A percentile compares a stretch with the other conserved stretches of the same genome.
These are phyloP conservation scores for Ctenopoma multispine DNA, from an alignment of 2,797 vertebrate genomes.

Conservation along the genomic window DNA sequence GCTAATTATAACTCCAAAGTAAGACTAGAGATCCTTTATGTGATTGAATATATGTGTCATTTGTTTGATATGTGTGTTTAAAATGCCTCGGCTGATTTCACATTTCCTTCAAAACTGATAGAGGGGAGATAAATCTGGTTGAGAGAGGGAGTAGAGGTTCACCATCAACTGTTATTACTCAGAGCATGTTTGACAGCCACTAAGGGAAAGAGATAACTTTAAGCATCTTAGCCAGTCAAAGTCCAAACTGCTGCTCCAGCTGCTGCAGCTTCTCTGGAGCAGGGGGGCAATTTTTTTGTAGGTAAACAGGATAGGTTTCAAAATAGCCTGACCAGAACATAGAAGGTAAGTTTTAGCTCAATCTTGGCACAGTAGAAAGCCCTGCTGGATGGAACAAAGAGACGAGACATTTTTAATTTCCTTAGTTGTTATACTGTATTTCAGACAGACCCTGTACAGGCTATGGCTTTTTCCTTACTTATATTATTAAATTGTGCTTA, in stretches of 20 bases:
- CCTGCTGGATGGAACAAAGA: constrained; percentile 4
- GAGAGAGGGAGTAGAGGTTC: constrained; percentile 31
- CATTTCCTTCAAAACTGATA: constrained; percentile 5
- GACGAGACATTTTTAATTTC: background rate
- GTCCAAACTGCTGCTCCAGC: constrained; percentile 61
- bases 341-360: too few species aligned
- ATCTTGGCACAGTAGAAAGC: too few species aligned
- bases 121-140: constrained; percentile 26
- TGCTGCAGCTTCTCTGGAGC: constrained; percentile 53
- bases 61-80: too few species aligned
- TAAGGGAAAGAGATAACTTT: constrained; percentile 46
- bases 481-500: background rate
- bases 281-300: constrained; percentile 47
- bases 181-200: constrained; percentile 62
- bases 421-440: background rate
- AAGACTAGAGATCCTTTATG: constrained; percentile 26
- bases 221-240: constrained; percentile 43
- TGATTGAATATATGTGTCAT: too few species aligned
- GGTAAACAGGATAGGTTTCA: constrained; percentile 34
- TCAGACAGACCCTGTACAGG: background rate
- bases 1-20: constrained; percentile 22
- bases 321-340: constrained; percentile 38
- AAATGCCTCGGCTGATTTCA: constrained; percentile 32
- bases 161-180: constrained; percentile 58
- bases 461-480: background rate